Evolutionary conservation across 2,888 invertebrate genomes (phyloP), one percentile per base, ranked within the genome.

Genomic region (Chymomyza procnemis): DNA sequence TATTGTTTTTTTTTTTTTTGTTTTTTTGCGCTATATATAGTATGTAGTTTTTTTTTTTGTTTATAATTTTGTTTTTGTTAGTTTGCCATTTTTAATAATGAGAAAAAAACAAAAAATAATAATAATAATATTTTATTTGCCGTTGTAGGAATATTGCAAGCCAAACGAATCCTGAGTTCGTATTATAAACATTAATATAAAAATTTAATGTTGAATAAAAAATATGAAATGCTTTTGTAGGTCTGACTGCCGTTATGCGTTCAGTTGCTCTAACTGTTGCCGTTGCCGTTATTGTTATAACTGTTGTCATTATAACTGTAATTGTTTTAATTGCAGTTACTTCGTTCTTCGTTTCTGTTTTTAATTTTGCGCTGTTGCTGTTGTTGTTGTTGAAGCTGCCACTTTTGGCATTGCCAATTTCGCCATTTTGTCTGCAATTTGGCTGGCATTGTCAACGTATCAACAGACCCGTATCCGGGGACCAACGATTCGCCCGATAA

Each of bases 401-500:
- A 18, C 56, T 61, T 8, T 48, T 18, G 16, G 0, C 46, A 46
- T 46, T 46, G 46, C 5, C 48, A 50, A 16, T 50, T 16, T 18
- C 16, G 48, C 14, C 18, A 21, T 54, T 54, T 54, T 12, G 19
- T 6, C 21, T 54, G 54, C 54, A 71, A 59, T 56, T 50, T 66
- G 61, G 48, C 46, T 70, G 66, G 19, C 64, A 78, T 70, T 87
- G 90, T 88, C 90, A 90, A 89, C 91, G 90, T 89, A 91, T 89
- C 82, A 90, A 76, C 66, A 90, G 83, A 56, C 90, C 90, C 67
- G 90, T 88, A 70, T 91, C 91, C 50, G 90, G 88, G 54, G 91
- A 90, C 91, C 91, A 91, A 69, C 91, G 90, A 82, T 91, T 91
- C 77, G 91, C 91, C 93, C 95, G 95, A 90, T 97, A 97, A 88